Percentiles rank a stretch among this genome's conserved stretches.
Evolutionary conservation across 2,888 invertebrate genomes (phyloP).

Genomic region (Tachina fera): DNA sequence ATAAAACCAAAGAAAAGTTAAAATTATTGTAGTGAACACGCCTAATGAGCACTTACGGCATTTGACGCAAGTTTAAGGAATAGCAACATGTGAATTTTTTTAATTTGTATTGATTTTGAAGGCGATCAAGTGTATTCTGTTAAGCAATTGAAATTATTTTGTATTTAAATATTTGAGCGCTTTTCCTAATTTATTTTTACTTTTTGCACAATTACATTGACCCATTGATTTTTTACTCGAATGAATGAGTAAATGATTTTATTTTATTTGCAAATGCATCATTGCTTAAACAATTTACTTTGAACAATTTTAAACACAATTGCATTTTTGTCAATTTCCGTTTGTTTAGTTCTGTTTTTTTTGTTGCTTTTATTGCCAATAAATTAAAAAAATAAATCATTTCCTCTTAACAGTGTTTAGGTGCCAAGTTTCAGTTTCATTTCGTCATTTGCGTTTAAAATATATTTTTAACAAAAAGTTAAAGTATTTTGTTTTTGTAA

Average conservation of each 20-base stretch:
- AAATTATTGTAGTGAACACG: no score
- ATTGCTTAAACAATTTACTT: conserved; percentile 38
- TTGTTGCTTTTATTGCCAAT: conserved; percentile 19
- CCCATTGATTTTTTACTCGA: conserved; percentile 57
- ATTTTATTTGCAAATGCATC: conserved; percentile 20
- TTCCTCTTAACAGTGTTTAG: conserved; percentile 32
- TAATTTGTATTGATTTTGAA: conserved; percentile 43
- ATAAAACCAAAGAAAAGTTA: no score
- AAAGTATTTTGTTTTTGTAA: not conserved
- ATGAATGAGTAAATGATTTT: not conserved
- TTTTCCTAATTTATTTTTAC: not conserved
- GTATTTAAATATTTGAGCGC: conserved; percentile 2
- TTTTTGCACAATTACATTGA: conserved; percentile 56
- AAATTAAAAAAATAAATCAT: conserved; percentile 31
- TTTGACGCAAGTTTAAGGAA: conserved; percentile 45
- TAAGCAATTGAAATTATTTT: conserved; percentile 23
- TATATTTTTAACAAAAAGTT: conserved; percentile 32
- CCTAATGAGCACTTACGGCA: not conserved
- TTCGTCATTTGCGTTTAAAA: conserved; percentile 44
- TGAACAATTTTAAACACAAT: conserved; percentile 21
- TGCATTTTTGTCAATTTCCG: conserved; percentile 46
- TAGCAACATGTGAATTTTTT: conserved; percentile 42
- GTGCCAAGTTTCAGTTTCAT: conserved; percentile 55
- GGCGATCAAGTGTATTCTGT: conserved; percentile 41
- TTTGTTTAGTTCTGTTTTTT: conserved; percentile 16